A percentile compares a stretch with the other conserved stretches of the same genome.
phyloP scores from a whole-genome alignment of 2,888 invertebrate species.

The Apomyelois bistriatella region DNA sequence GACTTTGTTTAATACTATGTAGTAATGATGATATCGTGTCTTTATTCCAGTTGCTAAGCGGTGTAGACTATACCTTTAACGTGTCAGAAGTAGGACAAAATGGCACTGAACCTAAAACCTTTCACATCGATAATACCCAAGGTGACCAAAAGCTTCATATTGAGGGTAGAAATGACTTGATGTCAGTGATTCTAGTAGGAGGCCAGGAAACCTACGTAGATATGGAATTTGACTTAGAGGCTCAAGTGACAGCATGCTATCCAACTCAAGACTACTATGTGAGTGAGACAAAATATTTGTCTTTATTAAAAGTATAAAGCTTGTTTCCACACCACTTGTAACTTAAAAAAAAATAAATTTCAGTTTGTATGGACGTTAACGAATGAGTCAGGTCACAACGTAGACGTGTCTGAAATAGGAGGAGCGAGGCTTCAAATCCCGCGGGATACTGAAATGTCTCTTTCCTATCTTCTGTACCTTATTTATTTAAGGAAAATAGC shows the following conservation, averaged over 20 bases:
- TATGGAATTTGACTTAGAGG: slow-evolving; percentile 41
- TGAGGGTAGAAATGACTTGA: slow-evolving; percentile 43
- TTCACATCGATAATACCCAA: slow-evolving; percentile 47
- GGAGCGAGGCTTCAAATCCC: slow-evolving; percentile 42
- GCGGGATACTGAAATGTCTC: too few relatives aligned
- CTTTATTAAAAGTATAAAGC: too few relatives aligned
- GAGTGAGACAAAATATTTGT: slow-evolving; percentile 20
- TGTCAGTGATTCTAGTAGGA: slow-evolving; percentile 50
- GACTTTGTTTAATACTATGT: too few relatives aligned
- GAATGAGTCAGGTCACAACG: slow-evolving; percentile 22
- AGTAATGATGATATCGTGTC: too few relatives aligned
- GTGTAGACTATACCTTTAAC: slow-evolving; percentile 51
- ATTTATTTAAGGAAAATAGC: too few relatives aligned
- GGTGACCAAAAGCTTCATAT: slow-evolving; percentile 41
- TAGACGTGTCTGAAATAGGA: slow-evolving; percentile 31
- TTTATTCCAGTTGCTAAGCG: slow-evolving; percentile 41
- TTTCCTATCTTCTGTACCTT: too few relatives aligned
- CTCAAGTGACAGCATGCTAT: slow-evolving; percentile 48
- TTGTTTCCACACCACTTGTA: too few relatives aligned
- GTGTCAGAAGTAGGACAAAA: slow-evolving; percentile 33
- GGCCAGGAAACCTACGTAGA: slow-evolving; percentile 42
- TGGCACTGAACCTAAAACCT: slow-evolving; percentile 28
- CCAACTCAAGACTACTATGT: slow-evolving; percentile 57
- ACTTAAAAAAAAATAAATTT: not conserved
- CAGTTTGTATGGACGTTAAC: slow-evolving; percentile 51